Percentiles rank a stretch among this genome's conserved stretches.
Conservation (phyloP, 2,888 invertebrate species). For the Drosophila nigritarsus region DNA sequence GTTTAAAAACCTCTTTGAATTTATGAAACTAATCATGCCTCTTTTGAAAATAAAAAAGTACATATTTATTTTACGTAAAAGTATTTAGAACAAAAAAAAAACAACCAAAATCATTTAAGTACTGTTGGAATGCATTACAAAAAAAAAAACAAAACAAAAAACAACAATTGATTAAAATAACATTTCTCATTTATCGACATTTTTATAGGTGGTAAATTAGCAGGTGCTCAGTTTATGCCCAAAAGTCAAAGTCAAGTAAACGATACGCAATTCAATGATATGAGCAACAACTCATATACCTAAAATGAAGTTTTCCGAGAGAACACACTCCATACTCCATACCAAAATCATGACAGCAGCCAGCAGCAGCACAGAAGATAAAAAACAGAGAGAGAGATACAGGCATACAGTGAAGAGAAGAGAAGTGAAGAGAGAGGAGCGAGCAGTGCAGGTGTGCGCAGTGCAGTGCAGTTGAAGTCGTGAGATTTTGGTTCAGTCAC, state of each 20-base stretch:
- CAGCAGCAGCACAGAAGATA: constrained; percentile 37
- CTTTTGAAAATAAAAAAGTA: constrained; percentile 37
- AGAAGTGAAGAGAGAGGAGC: constrained; percentile 30
- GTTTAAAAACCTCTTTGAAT: constrained; percentile 26
- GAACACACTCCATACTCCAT: constrained; percentile 56
- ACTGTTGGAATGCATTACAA: constrained; percentile 50
- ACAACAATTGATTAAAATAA: constrained; percentile 72
- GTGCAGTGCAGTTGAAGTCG: constrained; percentile 65
- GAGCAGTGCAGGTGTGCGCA: constrained; percentile 44
- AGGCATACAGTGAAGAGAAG: constrained; percentile 5
- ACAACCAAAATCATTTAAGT: constrained; percentile 46
- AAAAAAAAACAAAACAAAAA: neutral
- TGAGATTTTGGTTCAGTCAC: constrained; percentile 47
- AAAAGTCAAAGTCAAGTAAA: constrained; percentile 79
- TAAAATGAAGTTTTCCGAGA: constrained; percentile 72
- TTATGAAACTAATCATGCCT: constrained; percentile 36
- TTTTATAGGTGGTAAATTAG: constrained; percentile 83
- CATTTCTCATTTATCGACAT: constrained; percentile 83
- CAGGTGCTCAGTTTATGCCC: constrained; percentile 79
- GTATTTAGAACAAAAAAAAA: constrained; percentile 59
- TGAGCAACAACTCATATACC: constrained; percentile 72
- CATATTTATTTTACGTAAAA: constrained; percentile 42
- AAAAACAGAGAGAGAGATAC: constrained; percentile 48
- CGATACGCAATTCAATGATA: constrained; percentile 78
- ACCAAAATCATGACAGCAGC: constrained; percentile 65